Conservation (phyloP, 2,113 vertebrate species). For the Mormyrus iriodes region DNA sequence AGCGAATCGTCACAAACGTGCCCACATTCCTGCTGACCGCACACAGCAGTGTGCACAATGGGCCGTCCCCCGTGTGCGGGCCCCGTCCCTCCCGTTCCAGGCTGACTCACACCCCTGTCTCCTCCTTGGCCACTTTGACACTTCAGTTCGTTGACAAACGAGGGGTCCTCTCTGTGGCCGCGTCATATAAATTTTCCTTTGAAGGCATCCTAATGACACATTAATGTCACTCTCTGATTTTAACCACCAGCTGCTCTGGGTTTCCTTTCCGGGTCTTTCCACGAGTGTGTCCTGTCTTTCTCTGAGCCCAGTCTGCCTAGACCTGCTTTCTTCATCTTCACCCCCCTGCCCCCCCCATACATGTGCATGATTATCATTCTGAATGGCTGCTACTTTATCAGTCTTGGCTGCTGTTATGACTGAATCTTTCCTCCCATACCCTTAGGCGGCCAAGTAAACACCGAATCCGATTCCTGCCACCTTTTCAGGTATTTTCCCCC, state of each 20-base stretch:
- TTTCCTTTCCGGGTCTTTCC: not conserved
- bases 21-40: slow-evolving; percentile 31
- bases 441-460: slow-evolving; percentile 42
- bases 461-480: slow-evolving; percentile 28
- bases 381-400: slow-evolving; percentile 26
- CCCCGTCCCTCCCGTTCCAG: not conserved
- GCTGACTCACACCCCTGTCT: not conserved
- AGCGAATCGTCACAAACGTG: slow-evolving; percentile 40
- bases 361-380: slow-evolving; percentile 37
- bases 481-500: slow-evolving; percentile 26
- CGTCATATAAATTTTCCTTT: not conserved
- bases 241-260: not conserved
- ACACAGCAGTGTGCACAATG: not conserved
- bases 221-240: not conserved
- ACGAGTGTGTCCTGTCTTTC: not conserved
- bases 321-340: slow-evolving; percentile 5
- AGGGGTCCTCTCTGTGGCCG: not conserved
- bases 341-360: slow-evolving; percentile 18
- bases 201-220: not conserved
- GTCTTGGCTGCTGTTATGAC: slow-evolving; percentile 31
- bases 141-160: not conserved
- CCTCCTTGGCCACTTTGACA: not conserved
- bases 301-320: not conserved
- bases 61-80: not conserved
- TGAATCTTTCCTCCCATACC: slow-evolving; percentile 38